These are phyloP conservation scores for Cinclus cinclus DNA, from an alignment of 2,113 vertebrate species.

Conservation along the genomic window DNA sequence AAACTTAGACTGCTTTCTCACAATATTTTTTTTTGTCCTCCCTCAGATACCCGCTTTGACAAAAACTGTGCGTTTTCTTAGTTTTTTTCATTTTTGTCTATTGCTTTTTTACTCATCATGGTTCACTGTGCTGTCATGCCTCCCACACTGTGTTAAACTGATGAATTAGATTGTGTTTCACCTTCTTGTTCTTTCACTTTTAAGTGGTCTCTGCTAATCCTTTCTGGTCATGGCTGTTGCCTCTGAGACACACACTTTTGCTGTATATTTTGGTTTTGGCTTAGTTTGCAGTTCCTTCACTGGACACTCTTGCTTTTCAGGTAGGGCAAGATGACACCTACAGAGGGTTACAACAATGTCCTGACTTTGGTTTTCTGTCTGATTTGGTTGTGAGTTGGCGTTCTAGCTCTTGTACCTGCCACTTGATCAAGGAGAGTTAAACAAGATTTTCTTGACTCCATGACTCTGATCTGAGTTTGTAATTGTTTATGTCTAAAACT, in stretches of 20 bases:
- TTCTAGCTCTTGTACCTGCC: background rate
- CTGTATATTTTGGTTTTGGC: background rate
- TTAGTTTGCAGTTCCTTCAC: background rate
- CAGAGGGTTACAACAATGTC: background rate
- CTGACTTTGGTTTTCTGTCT: background rate
- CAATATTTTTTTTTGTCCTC: background rate
- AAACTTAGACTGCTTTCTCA: background rate
- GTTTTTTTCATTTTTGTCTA: background rate
- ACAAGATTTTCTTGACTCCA: background rate
- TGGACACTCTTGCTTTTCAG: conserved; percentile 18
- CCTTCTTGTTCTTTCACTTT: background rate
- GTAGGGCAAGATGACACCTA: background rate
- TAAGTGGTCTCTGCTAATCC: background rate
- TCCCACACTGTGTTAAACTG: background rate
- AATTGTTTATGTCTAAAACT: background rate
- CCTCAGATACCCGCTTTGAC: background rate
- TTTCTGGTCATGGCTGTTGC: background rate
- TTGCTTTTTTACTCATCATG: background rate
- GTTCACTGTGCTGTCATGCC: background rate
- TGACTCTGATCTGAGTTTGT: background rate
- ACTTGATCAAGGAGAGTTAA: background rate
- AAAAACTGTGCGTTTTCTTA: background rate
- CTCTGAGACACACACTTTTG: background rate
- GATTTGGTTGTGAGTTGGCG: background rate
- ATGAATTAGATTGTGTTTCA: background rate